Base-by-base conservation (phyloP, 2,797 vertebrate genomes). In the Glossophaga mutica region DNA sequence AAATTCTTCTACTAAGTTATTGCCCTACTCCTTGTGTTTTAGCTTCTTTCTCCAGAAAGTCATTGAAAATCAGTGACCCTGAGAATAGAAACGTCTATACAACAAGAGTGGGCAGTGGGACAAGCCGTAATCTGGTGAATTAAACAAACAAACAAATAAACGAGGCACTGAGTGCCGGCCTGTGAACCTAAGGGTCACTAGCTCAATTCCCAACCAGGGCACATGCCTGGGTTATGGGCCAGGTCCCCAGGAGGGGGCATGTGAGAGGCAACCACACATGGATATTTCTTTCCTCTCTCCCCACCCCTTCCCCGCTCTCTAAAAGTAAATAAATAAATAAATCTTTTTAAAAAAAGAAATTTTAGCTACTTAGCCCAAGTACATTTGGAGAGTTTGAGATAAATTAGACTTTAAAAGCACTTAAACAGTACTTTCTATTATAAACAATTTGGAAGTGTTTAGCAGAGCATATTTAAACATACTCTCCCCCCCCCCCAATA, bases 81-180 rank as follows among this genome's bases (percentile, higher is more conserved):
- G 65, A 90, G 65, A 91, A 88, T 46, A 96, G 65, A 94, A 90
- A 70, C 22, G 26, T 74, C 82, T 82, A 74, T 79, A 12, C 12
- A 77, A 16, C 59, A 83, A 67, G 42, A 26, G 16, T 42, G 48
- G 44, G 26, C 32, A 67, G 37, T 76, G 4, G 24, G 95, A 84
- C 22, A 52, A 78, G 81, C 77, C 87, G 46, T 6, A 26, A 90
- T 18, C 24, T 55, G 37, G 3, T 37, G 6, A 37, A 73, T 37
- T 16, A 16, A 83, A 46, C 39, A 24, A 67, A 67, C 52, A 74
- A 50, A 62, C 12, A 22, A 19, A 55, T 22, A 55, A 57, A 57
- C 55, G 26, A 24, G 22, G 6, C 11, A 62, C 6, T 29, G 29
- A 32, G 59, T 32, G 59, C 59, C 29, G 2, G 59, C 59, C 59